phyloP scores from a whole-genome alignment of 2,888 invertebrate species.

The Leptinotarsa juncta region DNA sequence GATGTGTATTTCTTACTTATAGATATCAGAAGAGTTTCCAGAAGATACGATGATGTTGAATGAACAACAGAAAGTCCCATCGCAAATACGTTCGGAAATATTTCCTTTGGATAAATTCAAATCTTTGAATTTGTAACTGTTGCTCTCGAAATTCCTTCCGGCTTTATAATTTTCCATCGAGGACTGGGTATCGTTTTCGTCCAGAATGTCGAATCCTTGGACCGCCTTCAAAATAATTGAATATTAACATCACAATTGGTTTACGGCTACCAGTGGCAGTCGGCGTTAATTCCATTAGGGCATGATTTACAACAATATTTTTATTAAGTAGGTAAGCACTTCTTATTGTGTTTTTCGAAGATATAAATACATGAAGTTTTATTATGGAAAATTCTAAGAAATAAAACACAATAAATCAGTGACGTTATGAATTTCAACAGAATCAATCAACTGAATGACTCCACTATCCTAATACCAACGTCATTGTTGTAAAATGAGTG shows the following conservation, averaged over 20 bases:
- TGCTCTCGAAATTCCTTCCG: slow-evolving; percentile 41
- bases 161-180: slow-evolving; percentile 42
- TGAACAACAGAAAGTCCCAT: slow-evolving; percentile 49
- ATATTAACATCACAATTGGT: neutral
- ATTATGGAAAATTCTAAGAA: too few relatives aligned
- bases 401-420: too few relatives aligned
- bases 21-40: slow-evolving; percentile 46
- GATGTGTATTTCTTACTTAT: slow-evolving; percentile 46
- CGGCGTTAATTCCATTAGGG: too few relatives aligned
- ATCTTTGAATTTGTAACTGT: slow-evolving; percentile 43
- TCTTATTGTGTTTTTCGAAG: too few relatives aligned
- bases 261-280: too few relatives aligned
- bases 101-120: slow-evolving; percentile 41
- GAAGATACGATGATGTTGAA: slow-evolving; percentile 43
- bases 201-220: slow-evolving; percentile 42
- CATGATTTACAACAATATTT: too few relatives aligned
- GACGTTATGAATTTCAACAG: too few relatives aligned
- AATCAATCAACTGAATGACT: too few relatives aligned
- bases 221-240: slow-evolving; percentile 9
- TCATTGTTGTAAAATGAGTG: too few relatives aligned
- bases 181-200: slow-evolving; percentile 25
- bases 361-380: too few relatives aligned
- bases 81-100: slow-evolving; percentile 45
- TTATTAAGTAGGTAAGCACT: neutral
- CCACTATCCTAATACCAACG: too few relatives aligned